Evolutionary conservation across 2,113 vertebrate genomes (phyloP), one percentile per base, ranked within the genome.

Genomic region (Xenopus borealis): DNA sequence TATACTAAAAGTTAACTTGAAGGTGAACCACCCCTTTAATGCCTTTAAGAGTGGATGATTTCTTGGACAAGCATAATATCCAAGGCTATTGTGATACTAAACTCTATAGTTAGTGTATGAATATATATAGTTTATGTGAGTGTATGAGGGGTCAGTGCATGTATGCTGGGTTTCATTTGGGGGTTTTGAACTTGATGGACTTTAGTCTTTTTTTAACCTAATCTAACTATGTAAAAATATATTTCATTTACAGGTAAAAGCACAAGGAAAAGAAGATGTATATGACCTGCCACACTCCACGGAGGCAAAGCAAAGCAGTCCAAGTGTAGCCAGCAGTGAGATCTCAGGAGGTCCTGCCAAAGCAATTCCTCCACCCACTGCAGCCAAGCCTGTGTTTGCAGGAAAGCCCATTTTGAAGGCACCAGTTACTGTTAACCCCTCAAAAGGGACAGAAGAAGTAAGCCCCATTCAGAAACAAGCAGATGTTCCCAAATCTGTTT

Each of bases 401-500:
- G 80, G 81, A 3, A 86, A 87, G 18, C 81, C 85, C 7, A 58
- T 90, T 66, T 61, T 88, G 20, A 90, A 89, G 76, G 85, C 83
- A 58, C 80, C 80, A 62, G 85, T 86, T 57, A 67, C 63, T 17
- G 66, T 83, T 0, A 27, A 27, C 23, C 23, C 23, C 23, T 27
- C 23, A 27, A 27, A 79, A 3, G 88, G 87, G 47, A 88, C 83
- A 59, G 82, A 86, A 4, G 93, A 91, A 50, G 88, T 83, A 63
- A 89, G 85, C 10, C 89, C 85, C 66, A 79, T 61, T 30, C 74
- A 66, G 0, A 81, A 84, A 66, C 81, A 80, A 17, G 92, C 93
- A 73, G 92, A 88, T 0, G 82, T 92, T 40, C 89, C 81, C 75
- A 95, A 92, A 74, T 98, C 97, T 58, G 95, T 99, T 72, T 72